A percentile compares a stretch with the other conserved stretches of the same genome.
These are phyloP conservation scores for Pinna nobilis DNA, from an alignment of 1,140 invertebrate genomes.

Conservation along the genomic window DNA sequence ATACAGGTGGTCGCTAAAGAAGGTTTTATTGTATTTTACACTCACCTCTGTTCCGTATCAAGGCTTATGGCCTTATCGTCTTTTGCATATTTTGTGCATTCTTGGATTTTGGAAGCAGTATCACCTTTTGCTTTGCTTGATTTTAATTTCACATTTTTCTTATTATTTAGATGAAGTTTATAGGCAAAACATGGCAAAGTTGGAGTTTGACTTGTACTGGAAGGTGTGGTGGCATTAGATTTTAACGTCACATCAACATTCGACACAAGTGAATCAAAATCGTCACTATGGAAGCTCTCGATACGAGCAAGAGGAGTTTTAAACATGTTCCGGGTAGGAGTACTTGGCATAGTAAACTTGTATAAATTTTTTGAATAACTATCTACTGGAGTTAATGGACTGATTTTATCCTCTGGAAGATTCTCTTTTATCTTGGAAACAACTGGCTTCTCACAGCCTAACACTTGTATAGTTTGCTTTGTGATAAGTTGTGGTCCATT, in stretches of 20 bases:
- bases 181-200: slow-evolving; percentile 69
- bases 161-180: slow-evolving; percentile 61
- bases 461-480: slow-evolving; percentile 6
- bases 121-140: slow-evolving; percentile 42
- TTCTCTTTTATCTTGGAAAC: neutral
- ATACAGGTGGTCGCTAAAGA: too few relatives aligned
- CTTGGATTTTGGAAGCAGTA: slow-evolving; percentile 34
- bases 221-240: slow-evolving; percentile 50
- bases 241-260: slow-evolving; percentile 46
- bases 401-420: slow-evolving; percentile 18
- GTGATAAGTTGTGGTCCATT: slow-evolving; percentile 1
- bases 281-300: slow-evolving; percentile 71
- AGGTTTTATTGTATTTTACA: too few relatives aligned
- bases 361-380: slow-evolving; percentile 28
- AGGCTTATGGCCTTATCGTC: slow-evolving; percentile 29
- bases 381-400: slow-evolving; percentile 15
- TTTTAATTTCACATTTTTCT: slow-evolving; percentile 64
- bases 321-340: slow-evolving; percentile 64
- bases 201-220: slow-evolving; percentile 61
- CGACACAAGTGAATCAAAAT: slow-evolving; percentile 64
- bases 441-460: neutral
- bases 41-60: neutral
- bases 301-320: slow-evolving; percentile 68
- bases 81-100: slow-evolving; percentile 36
- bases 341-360: slow-evolving; percentile 59